phyloP scores from a whole-genome alignment of 2,797 vertebrate species.

The Eulemur rubriventer region DNA sequence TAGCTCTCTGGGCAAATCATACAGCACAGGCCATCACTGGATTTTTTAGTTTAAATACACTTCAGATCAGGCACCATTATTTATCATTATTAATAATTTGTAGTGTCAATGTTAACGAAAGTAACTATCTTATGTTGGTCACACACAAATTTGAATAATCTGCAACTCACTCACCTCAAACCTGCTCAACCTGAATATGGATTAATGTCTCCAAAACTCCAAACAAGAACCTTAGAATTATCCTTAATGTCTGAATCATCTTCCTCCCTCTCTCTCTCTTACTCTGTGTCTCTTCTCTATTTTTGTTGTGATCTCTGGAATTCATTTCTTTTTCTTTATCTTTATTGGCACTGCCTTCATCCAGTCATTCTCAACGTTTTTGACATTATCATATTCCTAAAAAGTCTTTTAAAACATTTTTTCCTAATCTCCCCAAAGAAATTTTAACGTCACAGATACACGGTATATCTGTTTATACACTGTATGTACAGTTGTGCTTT shows the following conservation, averaged over 20 bases:
- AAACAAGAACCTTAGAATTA: neutral
- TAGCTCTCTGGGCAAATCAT: neutral
- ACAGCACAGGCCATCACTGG: neutral
- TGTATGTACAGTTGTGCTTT: neutral
- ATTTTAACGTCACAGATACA: neutral
- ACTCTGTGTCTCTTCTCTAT: too few relatives aligned
- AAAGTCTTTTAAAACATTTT: neutral
- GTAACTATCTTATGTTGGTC: neutral
- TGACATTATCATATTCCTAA: neutral
- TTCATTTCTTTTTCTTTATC: neutral
- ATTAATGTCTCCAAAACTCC: neutral
- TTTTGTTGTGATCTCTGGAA: neutral
- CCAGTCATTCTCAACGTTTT: neutral
- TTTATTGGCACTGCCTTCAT: neutral
- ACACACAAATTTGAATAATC: neutral
- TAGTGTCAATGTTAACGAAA: neutral
- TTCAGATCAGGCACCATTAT: neutral
- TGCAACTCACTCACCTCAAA: neutral
- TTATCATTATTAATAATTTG: neutral
- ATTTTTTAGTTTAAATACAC: neutral
- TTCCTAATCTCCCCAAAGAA: too few relatives aligned
- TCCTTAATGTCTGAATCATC: neutral
- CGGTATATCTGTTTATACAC: neutral
- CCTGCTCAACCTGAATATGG: neutral
- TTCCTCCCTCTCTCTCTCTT: neutral